A percentile compares a stretch with the other conserved stretches of the same genome.
phyloP scores from a whole-genome alignment of 2,888 invertebrate species.

The Adelognathus sp. region DNA sequence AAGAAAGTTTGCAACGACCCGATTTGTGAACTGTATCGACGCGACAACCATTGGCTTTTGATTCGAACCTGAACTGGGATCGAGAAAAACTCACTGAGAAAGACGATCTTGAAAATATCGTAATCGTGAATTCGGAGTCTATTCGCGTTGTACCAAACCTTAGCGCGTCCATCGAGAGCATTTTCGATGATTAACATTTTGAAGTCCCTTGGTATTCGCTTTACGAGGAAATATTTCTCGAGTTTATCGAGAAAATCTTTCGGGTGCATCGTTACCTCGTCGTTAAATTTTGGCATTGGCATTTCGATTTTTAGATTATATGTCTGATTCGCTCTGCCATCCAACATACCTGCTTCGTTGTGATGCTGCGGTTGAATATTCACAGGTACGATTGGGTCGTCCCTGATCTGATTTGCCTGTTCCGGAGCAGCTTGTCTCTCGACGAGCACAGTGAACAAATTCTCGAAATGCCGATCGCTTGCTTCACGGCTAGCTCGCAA shows the following conservation, averaged over 20 bases:
- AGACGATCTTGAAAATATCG: slow-evolving; percentile 3
- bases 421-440: too few relatives aligned
- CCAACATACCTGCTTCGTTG: too few relatives aligned
- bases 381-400: too few relatives aligned
- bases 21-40: slow-evolving; percentile 1
- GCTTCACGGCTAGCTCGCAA: too few relatives aligned
- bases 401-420: too few relatives aligned
- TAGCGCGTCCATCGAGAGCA: slow-evolving; percentile 27
- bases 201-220: background rate
- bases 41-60: slow-evolving; percentile 24
- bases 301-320: too few relatives aligned
- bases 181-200: background rate
- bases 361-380: too few relatives aligned
- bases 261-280: too few relatives aligned
- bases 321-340: too few relatives aligned
- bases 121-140: background rate
- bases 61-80: slow-evolving; percentile 37
- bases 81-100: slow-evolving; percentile 32
- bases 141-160: slow-evolving; percentile 28
- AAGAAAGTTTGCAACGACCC: slow-evolving; percentile 35
- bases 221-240: slow-evolving; percentile 11
- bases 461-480: too few relatives aligned
- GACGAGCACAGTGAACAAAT: too few relatives aligned
- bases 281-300: too few relatives aligned
- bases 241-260: background rate